Conservation (phyloP, 2,888 invertebrate species). For the Esperia sulphurella region DNA sequence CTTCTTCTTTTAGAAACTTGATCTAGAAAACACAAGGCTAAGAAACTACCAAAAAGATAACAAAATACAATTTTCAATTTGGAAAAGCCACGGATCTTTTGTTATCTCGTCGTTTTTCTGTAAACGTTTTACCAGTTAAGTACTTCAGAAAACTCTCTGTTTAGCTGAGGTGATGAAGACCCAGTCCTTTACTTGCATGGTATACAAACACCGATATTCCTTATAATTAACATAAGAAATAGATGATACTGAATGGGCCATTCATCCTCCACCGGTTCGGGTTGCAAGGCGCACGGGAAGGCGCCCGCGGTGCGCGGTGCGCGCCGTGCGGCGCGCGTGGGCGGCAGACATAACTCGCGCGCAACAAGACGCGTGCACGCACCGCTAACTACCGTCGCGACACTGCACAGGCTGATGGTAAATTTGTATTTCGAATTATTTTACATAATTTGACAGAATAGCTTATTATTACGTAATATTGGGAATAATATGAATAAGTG, state of each 20-base stretch:
- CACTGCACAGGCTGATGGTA: slow-evolving; percentile 37
- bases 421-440: no score
- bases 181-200: not conserved
- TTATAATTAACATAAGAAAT: slow-evolving; percentile 10
- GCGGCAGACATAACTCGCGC: slow-evolving; percentile 59
- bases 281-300: slow-evolving; percentile 20
- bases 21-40: no score
- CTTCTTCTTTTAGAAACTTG: no score
- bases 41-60: no score
- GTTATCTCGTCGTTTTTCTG: not conserved
- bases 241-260: slow-evolving; percentile 25
- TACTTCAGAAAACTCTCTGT: no score
- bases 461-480: no score
- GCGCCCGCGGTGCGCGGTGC: slow-evolving; percentile 30
- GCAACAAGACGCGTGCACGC: slow-evolving; percentile 69
- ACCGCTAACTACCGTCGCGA: slow-evolving; percentile 63
- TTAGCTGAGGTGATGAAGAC: no score
- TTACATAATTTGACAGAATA: no score
- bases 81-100: not conserved
- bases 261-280: slow-evolving; percentile 16
- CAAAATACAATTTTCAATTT: no score
- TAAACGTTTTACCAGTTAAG: no score
- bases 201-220: not conserved
- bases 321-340: slow-evolving; percentile 45
- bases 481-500: no score